Percentiles rank a stretch among this genome's conserved stretches.
Conservation (phyloP, 2,888 invertebrate species). For the Omphaloscelis lunosa region DNA sequence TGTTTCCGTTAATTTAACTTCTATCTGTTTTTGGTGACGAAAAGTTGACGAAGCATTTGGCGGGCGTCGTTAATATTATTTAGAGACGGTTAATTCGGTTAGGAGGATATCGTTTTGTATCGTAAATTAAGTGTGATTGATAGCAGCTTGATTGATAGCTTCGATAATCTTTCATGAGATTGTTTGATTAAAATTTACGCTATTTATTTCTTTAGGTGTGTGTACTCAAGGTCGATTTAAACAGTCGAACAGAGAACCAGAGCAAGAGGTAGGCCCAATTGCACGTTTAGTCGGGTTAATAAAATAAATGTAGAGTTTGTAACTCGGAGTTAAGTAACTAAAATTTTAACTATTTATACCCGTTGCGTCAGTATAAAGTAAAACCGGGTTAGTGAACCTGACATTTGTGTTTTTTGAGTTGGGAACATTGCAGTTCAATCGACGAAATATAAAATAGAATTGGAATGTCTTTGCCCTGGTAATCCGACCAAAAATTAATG, state of each 20-base stretch:
- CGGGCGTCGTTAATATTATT: slow-evolving; percentile 42
- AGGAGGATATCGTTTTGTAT: slow-evolving; percentile 9
- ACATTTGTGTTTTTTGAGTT: no score
- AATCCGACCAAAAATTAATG: no score
- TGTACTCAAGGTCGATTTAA: background rate
- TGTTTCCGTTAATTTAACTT: slow-evolving; percentile 57
- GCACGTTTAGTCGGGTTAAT: no score
- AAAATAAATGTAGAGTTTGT: no score
- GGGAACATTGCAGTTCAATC: no score
- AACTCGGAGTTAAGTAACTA: no score
- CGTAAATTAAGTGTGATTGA: slow-evolving; percentile 13
- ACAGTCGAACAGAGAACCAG: background rate
- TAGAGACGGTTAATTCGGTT: slow-evolving; percentile 25
- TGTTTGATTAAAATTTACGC: background rate
- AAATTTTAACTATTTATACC: no score
- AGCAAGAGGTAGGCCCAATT: background rate
- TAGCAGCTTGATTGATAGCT: slow-evolving; percentile 10
- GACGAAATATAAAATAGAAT: no score
- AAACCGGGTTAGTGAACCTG: no score
- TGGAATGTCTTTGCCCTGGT: no score
- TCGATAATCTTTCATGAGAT: slow-evolving; percentile 2
- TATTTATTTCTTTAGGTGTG: background rate
- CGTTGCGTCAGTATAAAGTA: no score
- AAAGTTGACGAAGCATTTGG: slow-evolving; percentile 42
- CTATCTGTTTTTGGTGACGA: slow-evolving; percentile 50